A percentile compares a stretch with the other conserved stretches of the same genome.
Conservation (phyloP, 2,797 vertebrate genomes). For the Acrossocheilus wenchowensis region DNA sequence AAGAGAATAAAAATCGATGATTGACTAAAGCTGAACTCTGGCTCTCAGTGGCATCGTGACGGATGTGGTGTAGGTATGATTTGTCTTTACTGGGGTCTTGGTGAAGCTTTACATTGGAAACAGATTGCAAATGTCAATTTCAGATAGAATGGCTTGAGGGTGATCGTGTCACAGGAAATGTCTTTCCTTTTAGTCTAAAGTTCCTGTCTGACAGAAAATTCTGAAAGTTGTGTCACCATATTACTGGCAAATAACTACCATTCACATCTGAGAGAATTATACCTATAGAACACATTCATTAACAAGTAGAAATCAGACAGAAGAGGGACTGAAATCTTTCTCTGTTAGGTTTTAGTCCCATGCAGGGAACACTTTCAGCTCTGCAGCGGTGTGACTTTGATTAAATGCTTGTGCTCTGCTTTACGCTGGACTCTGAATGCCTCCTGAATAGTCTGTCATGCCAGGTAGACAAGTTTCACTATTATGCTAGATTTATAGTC, state of each 20-base stretch:
- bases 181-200: slow-evolving; percentile 1
- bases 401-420: slow-evolving; percentile 51
- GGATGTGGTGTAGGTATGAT: slow-evolving; percentile 72
- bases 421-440: slow-evolving; percentile 49
- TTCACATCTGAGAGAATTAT: background rate
- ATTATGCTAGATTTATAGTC: slow-evolving; percentile 53
- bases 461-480: slow-evolving; percentile 45
- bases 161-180: background rate
- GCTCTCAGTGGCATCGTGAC: slow-evolving; percentile 74
- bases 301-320: slow-evolving; percentile 12
- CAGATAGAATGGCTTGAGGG: slow-evolving; percentile 18
- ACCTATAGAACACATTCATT: slow-evolving; percentile 10
- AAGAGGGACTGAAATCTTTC: slow-evolving; percentile 35
- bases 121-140: slow-evolving; percentile 72
- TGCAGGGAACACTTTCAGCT: slow-evolving; percentile 21
- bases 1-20: slow-evolving; percentile 77
- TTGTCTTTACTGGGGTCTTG: slow-evolving; percentile 73
- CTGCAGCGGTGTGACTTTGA: slow-evolving; percentile 47
- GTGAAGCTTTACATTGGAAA: slow-evolving; percentile 64
- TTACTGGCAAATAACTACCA: background rate
- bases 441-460: slow-evolving; percentile 51
- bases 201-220: slow-evolving; percentile 1
- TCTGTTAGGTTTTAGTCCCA: slow-evolving; percentile 11
- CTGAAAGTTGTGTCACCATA: background rate
- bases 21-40: slow-evolving; percentile 77